Percentiles rank a stretch among this genome's conserved stretches.
phyloP scores from a whole-genome alignment of 2,888 invertebrate species.

The Diachrysia chrysitis region DNA sequence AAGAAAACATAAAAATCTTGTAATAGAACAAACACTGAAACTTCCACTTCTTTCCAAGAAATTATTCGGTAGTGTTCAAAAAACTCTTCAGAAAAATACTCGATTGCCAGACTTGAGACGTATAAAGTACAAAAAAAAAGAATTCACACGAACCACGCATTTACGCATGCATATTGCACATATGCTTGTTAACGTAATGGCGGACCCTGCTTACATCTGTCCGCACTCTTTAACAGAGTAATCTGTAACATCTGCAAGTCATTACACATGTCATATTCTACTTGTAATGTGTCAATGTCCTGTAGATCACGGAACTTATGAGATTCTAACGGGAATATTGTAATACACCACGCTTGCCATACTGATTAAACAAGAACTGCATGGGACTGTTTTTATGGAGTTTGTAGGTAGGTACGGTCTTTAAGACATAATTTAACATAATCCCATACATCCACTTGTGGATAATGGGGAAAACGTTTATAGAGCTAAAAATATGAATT shows the following conservation, averaged over 20 bases:
- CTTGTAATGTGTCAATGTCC: background rate
- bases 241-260: background rate
- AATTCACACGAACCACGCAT: background rate
- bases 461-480: too few relatives aligned
- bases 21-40: too few relatives aligned
- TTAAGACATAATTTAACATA: too few relatives aligned
- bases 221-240: background rate
- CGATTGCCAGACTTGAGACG: background rate
- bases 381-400: too few relatives aligned
- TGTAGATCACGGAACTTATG: background rate
- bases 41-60: too few relatives aligned
- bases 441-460: too few relatives aligned
- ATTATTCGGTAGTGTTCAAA: too few relatives aligned
- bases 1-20: too few relatives aligned
- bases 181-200: background rate
- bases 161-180: slow-evolving; percentile 7
- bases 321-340: background rate
- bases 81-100: too few relatives aligned
- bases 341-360: too few relatives aligned
- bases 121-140: background rate
- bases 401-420: background rate
- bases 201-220: background rate
- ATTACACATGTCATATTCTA: background rate
- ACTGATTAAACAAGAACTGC: background rate
- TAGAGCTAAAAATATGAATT: too few relatives aligned